phyloP scores from a whole-genome alignment of 2,888 invertebrate species.

The Pandemis cinnamomeana region DNA sequence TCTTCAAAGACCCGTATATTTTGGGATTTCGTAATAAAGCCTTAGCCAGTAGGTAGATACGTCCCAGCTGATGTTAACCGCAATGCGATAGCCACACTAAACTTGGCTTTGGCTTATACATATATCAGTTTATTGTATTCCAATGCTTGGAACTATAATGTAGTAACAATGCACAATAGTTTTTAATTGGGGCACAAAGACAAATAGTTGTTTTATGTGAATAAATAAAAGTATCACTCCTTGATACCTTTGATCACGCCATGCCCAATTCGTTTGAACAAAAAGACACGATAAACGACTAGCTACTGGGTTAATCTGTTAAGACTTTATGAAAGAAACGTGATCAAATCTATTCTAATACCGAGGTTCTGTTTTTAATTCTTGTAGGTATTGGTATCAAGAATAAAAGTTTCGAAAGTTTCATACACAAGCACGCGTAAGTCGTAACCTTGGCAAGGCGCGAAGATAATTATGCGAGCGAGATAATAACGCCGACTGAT shows the following conservation, averaged over 20 bases:
- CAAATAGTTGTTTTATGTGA: no score
- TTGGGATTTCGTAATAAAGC: no score
- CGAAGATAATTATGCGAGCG: conserved; percentile 51
- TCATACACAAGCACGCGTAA: conserved; percentile 34
- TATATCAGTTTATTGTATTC: not conserved
- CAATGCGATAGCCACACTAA: not conserved
- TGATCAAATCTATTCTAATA: conserved; percentile 19
- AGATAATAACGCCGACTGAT: conserved; percentile 61
- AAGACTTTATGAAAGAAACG: not conserved
- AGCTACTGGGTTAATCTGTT: not conserved
- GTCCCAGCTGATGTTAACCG: not conserved
- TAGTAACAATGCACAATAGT: conserved; percentile 7
- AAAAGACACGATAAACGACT: not conserved
- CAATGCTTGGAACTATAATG: not conserved
- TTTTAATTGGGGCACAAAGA: conserved; percentile 5
- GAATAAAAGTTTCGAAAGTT: conserved; percentile 35
- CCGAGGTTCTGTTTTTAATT: conserved; percentile 42
- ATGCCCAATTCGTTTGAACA: not conserved
- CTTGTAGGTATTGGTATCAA: conserved; percentile 10
- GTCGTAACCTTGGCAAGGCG: conserved; percentile 57
- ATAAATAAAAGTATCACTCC: not conserved
- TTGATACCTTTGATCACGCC: not conserved
- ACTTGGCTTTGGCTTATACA: not conserved
- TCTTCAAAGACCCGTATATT: no score
- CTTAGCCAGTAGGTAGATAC: not conserved